These are phyloP conservation scores for Anguilla rostrata DNA, from an alignment of 2,113 vertebrate genomes.

Conservation along the genomic window DNA sequence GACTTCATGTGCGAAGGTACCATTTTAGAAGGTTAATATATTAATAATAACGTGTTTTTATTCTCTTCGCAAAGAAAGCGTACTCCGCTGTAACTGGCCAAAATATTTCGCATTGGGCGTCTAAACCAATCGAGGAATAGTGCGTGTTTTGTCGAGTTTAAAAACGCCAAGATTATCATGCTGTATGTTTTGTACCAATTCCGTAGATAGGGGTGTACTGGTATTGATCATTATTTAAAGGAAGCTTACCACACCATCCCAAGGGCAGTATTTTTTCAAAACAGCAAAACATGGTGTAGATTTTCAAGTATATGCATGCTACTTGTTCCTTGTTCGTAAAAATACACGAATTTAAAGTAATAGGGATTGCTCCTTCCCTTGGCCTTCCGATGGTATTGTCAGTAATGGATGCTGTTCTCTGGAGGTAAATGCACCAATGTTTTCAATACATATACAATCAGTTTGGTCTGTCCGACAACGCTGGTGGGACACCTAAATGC, in stretches of 20 bases:
- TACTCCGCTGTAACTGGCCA: not conserved
- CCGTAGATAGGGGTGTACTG: not conserved
- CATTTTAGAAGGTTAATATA: not conserved
- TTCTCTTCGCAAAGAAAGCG: not conserved
- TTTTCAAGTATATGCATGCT: not conserved
- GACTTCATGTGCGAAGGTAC: not conserved
- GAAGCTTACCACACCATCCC: not conserved
- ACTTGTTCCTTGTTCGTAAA: not conserved
- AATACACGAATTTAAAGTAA: not conserved
- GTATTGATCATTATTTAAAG: not conserved
- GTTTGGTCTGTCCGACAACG: not conserved
- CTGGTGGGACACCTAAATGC: not conserved
- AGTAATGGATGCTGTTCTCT: slow-evolving; percentile 30
- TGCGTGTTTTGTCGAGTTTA: not conserved
- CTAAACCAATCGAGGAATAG: not conserved
- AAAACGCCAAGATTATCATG: not conserved
- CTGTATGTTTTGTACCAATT: not conserved
- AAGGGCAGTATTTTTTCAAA: not conserved
- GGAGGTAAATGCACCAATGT: slow-evolving; percentile 22
- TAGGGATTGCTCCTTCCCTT: not conserved
- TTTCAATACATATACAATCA: not conserved
- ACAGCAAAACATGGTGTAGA: not conserved
- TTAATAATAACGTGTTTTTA: not conserved
- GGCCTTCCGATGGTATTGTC: slow-evolving; percentile 16
- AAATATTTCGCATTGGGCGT: not conserved